Evolutionary conservation across 2,888 invertebrate genomes (phyloP).

Genomic region (Apoda limacodes): DNA sequence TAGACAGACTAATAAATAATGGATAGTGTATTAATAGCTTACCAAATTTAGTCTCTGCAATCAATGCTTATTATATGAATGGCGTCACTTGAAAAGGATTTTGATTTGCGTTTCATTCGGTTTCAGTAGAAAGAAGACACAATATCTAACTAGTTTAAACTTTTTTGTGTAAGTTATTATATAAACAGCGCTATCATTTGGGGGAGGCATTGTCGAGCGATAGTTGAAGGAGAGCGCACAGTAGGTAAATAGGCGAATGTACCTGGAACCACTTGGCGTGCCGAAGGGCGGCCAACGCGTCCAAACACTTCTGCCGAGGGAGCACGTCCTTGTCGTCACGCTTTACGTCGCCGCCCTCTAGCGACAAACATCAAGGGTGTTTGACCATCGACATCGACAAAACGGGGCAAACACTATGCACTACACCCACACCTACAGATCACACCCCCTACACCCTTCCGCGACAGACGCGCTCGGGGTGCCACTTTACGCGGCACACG

Average conservation of each 20-base stretch:
- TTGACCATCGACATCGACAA: conserved; percentile 75
- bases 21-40: too few species aligned
- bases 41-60: too few species aligned
- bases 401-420: conserved; percentile 62
- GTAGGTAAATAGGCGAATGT: conserved; percentile 57
- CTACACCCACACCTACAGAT: conserved; percentile 8
- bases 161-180: too few species aligned
- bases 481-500: too few species aligned
- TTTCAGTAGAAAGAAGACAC: too few species aligned
- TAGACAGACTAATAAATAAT: too few species aligned
- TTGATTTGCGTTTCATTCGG: too few species aligned
- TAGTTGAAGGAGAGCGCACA: conserved; percentile 55
- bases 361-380: conserved; percentile 77
- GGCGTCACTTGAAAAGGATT: too few species aligned
- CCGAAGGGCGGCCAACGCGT: conserved; percentile 99
- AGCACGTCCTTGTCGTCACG: conserved; percentile 93
- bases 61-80: too few species aligned
- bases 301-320: conserved; percentile 99
- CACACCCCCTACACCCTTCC: conserved; percentile 1
- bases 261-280: conserved; percentile 99
- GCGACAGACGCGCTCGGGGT: conserved; percentile 1
- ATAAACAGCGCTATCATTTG: too few species aligned
- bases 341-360: conserved; percentile 73
- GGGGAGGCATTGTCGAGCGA: too few species aligned
- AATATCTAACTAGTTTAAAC: too few species aligned